Evolutionary conservation across 2,113 vertebrate genomes (phyloP).

Genomic region (Barnardius zonarius): DNA sequence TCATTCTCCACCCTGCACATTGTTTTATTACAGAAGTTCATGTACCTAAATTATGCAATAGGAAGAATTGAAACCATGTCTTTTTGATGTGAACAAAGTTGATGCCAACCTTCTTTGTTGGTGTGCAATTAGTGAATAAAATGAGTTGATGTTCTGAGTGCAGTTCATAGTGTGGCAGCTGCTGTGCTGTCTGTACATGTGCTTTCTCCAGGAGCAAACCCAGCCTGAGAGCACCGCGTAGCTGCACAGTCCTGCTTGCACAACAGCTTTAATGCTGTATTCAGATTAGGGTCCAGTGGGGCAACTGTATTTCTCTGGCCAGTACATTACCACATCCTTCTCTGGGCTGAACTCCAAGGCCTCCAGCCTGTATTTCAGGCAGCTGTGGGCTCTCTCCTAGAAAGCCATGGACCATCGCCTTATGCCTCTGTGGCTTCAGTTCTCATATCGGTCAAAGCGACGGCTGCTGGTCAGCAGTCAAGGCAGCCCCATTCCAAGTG

Average conservation of each 20-base stretch:
- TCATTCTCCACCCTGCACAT: accelerated
- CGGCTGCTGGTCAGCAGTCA: not conserved
- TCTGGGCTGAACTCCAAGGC: not conserved
- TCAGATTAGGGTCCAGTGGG: not conserved
- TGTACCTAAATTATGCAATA: conserved; percentile 45
- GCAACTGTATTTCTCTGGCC: not conserved
- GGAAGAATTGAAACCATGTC: not conserved
- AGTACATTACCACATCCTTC: not conserved
- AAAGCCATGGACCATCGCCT: not conserved
- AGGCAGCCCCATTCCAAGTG: not conserved
- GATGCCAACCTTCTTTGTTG: conserved; percentile 20
- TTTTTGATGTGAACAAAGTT: conserved; percentile 3
- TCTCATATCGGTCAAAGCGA: not conserved
- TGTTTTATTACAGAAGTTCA: conserved; percentile 21
- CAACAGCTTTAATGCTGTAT: not conserved
- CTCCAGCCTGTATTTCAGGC: not conserved
- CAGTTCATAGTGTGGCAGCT: not conserved
- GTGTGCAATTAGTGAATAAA: not conserved
- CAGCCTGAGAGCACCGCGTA: accelerated
- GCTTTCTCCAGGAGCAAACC: not conserved
- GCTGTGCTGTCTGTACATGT: not conserved
- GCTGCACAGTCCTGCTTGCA: not conserved
- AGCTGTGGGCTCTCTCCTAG: not conserved
- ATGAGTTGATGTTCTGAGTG: not conserved
- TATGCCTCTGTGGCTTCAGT: not conserved